A percentile compares a stretch with the other conserved stretches of the same genome.
Evolutionary conservation across 2,113 vertebrate genomes (phyloP).

Genomic region (Sardina pilchardus): DNA sequence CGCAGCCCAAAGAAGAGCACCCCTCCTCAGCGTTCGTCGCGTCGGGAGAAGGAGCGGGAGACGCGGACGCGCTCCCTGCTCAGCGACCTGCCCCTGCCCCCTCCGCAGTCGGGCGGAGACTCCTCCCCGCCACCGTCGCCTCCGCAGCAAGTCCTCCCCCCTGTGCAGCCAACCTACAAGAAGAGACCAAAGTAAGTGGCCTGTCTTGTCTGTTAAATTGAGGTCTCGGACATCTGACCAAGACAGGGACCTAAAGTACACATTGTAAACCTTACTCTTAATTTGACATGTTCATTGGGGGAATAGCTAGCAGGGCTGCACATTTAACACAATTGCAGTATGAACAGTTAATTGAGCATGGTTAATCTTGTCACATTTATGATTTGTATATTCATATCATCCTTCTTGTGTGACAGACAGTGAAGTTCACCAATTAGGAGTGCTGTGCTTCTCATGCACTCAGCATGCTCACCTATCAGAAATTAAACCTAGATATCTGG

Average conservation of each 20-base stretch:
- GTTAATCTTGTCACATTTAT: too few relatives aligned
- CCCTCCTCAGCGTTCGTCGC: slow-evolving; percentile 79
- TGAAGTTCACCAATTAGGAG: too few relatives aligned
- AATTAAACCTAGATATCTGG: too few relatives aligned
- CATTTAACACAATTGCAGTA: too few relatives aligned
- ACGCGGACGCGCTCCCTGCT: slow-evolving; percentile 86
- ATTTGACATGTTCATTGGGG: too few relatives aligned
- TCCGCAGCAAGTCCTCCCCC: slow-evolving; percentile 79
- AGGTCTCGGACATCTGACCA: background rate
- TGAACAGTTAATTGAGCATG: too few relatives aligned
- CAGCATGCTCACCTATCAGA: too few relatives aligned
- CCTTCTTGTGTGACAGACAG: too few relatives aligned
- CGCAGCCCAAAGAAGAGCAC: slow-evolving; percentile 87
- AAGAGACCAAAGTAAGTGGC: slow-evolving; percentile 97
- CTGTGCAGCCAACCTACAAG: slow-evolving; percentile 84
- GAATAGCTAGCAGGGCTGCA: too few relatives aligned
- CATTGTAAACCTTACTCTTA: too few relatives aligned
- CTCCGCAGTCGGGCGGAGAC: slow-evolving; percentile 84
- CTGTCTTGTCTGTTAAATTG: background rate
- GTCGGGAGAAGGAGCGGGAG: slow-evolving; percentile 83
- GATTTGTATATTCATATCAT: too few relatives aligned
- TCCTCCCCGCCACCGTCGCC: slow-evolving; percentile 89
- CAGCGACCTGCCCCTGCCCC: slow-evolving; percentile 92
- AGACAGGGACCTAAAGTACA: background rate
- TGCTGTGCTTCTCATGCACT: too few relatives aligned